These are phyloP conservation scores for Halcyon smyrnensis DNA, from an alignment of 2,797 vertebrate species.

Conservation along the genomic window DNA sequence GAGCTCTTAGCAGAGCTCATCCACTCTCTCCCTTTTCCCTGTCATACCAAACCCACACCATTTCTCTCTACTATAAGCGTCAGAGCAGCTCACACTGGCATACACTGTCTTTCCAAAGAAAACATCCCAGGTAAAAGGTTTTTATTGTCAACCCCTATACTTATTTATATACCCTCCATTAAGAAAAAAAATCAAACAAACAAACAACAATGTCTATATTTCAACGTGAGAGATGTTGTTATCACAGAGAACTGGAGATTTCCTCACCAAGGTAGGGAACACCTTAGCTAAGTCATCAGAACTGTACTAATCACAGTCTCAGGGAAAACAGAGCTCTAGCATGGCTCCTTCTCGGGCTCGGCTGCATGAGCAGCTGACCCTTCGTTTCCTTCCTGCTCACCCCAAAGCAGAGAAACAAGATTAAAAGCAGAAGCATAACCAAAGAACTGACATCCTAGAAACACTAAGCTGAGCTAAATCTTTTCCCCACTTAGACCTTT, in stretches of 20 bases:
- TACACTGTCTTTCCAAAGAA: conserved; percentile 7
- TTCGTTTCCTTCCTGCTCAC: conserved; percentile 53
- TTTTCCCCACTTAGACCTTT: conserved; percentile 60
- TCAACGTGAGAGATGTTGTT: not conserved
- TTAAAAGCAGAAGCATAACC: conserved; percentile 72
- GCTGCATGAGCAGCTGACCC: not conserved
- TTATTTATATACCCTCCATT: not conserved
- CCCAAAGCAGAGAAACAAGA: conserved; percentile 54
- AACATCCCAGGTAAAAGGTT: not conserved
- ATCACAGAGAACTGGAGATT: not conserved
- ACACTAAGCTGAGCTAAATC: conserved; percentile 47
- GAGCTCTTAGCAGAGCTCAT: conserved; percentile 47
- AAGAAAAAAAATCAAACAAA: not conserved
- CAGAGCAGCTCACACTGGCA: not conserved
- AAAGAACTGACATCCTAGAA: conserved; percentile 63
- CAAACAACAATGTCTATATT: not conserved
- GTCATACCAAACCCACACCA: not conserved
- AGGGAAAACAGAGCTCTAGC: not conserved
- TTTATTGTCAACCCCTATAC: not conserved
- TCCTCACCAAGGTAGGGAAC: not conserved
- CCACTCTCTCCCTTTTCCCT: not conserved
- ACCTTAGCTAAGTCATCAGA: not conserved
- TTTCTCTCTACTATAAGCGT: not conserved
- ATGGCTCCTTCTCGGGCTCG: conserved; percentile 1
- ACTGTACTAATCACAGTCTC: not conserved